Conservation (phyloP, 2,797 vertebrate genomes). For the Gallinago nigripennis region DNA sequence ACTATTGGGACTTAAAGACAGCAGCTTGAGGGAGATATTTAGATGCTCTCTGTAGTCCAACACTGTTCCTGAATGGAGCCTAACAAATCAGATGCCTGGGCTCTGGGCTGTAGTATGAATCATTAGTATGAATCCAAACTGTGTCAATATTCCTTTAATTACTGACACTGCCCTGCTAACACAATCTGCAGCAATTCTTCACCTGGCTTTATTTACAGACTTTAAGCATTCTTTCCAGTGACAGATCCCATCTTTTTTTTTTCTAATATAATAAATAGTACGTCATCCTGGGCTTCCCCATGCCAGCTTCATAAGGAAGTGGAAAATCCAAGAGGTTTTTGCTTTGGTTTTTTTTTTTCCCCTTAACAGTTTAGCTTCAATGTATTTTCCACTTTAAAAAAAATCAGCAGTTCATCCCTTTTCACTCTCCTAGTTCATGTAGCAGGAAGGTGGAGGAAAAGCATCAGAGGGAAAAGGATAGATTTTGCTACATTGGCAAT, state of each 20-base stretch:
- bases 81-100: not conserved
- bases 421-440: not conserved
- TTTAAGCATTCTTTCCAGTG: not conserved
- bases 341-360: not conserved
- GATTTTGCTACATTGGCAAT: not conserved
- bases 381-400: not conserved
- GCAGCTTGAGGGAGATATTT: not conserved
- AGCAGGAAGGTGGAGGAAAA: not conserved
- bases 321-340: not conserved
- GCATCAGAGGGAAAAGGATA: not conserved
- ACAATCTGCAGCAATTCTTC: not conserved
- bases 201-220: not conserved
- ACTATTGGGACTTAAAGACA: not conserved
- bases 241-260: not conserved
- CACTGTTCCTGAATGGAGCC: not conserved
- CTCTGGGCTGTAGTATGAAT: not conserved
- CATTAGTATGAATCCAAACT: not conserved
- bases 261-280: not conserved
- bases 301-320: not conserved
- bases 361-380: not conserved
- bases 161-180: not conserved
- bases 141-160: not conserved
- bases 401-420: not conserved
- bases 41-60: not conserved
- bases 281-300: fast-evolving